Evolutionary conservation across 2,113 vertebrate species (phyloP).

Genomic region (Castor canadensis): DNA sequence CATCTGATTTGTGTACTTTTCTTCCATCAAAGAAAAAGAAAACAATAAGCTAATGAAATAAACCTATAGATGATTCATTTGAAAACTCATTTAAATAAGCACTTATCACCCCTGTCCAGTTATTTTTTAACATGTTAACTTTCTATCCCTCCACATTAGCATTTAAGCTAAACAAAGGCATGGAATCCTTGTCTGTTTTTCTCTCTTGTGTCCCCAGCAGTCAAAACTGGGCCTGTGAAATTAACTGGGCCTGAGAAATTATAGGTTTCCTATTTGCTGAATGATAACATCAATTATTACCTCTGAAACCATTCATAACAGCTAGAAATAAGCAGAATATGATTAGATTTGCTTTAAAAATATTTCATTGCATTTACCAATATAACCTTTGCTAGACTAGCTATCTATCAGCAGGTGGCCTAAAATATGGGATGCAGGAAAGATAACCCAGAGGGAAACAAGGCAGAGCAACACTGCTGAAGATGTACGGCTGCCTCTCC

Average conservation of each 20-base stretch:
- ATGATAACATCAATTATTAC: not conserved
- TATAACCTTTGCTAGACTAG: not conserved
- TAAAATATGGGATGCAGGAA: not conserved
- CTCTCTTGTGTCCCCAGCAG: not conserved
- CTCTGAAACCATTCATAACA: not conserved
- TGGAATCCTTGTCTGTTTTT: not conserved
- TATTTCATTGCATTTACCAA: not conserved
- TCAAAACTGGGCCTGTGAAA: not conserved
- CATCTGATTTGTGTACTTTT: not conserved
- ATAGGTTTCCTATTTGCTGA: not conserved
- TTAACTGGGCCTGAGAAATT: not conserved
- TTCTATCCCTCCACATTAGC: not conserved
- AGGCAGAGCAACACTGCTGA: not conserved
- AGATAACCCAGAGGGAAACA: not conserved
- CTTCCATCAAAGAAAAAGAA: not conserved
- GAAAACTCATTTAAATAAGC: not conserved
- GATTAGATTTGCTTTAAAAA: not conserved
- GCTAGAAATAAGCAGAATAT: slow-evolving; percentile 5
- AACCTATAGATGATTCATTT: not conserved
- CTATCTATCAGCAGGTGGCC: not conserved
- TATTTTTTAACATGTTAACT: not conserved
- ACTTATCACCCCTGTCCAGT: not conserved
- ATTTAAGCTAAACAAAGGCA: not conserved
- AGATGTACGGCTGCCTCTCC: not conserved
- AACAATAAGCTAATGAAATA: not conserved